Percentiles rank a stretch among this genome's conserved stretches.
phyloP scores from a whole-genome alignment of 2,797 vertebrate genomes.

The Pipistrellus kuhlii region DNA sequence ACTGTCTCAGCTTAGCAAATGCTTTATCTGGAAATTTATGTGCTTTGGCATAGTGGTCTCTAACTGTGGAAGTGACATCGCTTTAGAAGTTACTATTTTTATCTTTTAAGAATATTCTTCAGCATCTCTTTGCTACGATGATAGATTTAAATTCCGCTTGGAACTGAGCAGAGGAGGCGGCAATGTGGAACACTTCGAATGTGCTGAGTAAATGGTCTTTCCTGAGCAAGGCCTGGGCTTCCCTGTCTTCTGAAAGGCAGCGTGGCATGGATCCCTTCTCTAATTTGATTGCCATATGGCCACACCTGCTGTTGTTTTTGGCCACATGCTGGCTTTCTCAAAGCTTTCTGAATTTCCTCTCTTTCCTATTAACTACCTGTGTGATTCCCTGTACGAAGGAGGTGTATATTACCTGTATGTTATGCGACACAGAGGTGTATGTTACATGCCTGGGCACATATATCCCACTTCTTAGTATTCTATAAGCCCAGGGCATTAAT shows the following conservation, averaged over 20 bases:
- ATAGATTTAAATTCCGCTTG: slow-evolving; percentile 44
- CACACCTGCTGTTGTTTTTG: slow-evolving; percentile 78
- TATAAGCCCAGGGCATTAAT: not conserved
- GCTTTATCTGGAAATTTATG: slow-evolving; percentile 39
- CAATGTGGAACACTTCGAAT: slow-evolving; percentile 16
- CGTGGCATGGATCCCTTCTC: slow-evolving; percentile 60
- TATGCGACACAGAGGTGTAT: not conserved
- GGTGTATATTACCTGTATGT: not conserved
- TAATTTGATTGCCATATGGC: slow-evolving; percentile 70
- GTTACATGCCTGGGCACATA: not conserved
- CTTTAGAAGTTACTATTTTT: slow-evolving; percentile 28
- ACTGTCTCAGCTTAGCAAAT: not conserved
- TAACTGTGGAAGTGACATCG: slow-evolving; percentile 11
- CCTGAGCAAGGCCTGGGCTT: not conserved
- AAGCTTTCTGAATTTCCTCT: slow-evolving; percentile 55
- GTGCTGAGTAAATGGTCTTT: slow-evolving; percentile 38
- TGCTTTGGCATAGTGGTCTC: not conserved
- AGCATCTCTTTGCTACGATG: slow-evolving; percentile 4
- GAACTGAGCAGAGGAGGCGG: not conserved
- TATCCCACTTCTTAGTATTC: not conserved
- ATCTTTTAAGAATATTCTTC: slow-evolving; percentile 33
- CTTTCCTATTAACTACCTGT: slow-evolving; percentile 36
- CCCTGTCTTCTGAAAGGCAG: slow-evolving; percentile 45
- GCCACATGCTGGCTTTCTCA: slow-evolving; percentile 50
- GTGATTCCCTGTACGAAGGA: not conserved